Conservation (phyloP, 2,113 vertebrate genomes). For the Sarotherodon lohbergeri region DNA sequence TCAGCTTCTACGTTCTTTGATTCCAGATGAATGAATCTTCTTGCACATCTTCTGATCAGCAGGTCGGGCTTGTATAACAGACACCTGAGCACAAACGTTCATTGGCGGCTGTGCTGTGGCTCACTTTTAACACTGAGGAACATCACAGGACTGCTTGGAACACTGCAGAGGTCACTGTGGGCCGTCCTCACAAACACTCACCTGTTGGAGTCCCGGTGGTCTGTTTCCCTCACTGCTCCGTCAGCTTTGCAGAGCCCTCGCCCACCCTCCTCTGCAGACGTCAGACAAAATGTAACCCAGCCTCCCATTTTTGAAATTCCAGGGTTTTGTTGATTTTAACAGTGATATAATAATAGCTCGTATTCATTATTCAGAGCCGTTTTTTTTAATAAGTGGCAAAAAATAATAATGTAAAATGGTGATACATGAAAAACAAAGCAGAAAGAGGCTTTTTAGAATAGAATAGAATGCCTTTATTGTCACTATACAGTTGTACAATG, state of each 20-base stretch:
- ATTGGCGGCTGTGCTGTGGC: neutral
- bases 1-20: fast-evolving
- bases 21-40: fast-evolving
- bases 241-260: neutral
- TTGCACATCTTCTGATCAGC: too few species aligned
- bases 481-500: too few species aligned
- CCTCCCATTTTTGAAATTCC: fast-evolving
- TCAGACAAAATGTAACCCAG: neutral
- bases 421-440: too few species aligned
- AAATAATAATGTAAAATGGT: too few species aligned
- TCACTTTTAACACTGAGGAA: neutral
- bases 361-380: too few species aligned
- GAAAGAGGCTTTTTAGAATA: too few species aligned
- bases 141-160: fast-evolving
- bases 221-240: neutral
- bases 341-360: too few species aligned
- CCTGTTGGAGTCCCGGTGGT: neutral
- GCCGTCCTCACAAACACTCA: neutral
- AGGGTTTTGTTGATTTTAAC: too few species aligned
- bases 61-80: too few species aligned
- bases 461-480: too few species aligned
- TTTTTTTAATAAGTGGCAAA: too few species aligned
- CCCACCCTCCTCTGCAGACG: neutral
- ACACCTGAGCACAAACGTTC: too few species aligned
- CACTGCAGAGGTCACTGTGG: neutral